phyloP scores from a whole-genome alignment of 1,140 invertebrate species.

The Alviniconcha marisindica region DNA sequence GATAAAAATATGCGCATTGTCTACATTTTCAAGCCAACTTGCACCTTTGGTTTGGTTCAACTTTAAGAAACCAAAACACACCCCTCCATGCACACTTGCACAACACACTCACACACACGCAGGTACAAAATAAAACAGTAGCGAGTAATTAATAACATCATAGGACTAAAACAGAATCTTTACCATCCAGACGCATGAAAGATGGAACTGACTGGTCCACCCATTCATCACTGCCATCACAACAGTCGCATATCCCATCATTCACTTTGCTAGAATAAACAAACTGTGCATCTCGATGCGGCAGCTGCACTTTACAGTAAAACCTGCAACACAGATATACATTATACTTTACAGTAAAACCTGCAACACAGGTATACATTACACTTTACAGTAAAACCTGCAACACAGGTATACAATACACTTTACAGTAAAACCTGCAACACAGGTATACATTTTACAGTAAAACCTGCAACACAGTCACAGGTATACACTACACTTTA shows the following conservation, averaged over 20 bases:
- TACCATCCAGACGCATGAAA: conserved; percentile 53
- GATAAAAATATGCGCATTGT: too few species aligned
- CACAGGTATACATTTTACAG: conserved; percentile 88
- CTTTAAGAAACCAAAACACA: too few species aligned
- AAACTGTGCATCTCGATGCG: conserved; percentile 95
- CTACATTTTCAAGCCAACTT: too few species aligned
- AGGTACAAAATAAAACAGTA: too few species aligned
- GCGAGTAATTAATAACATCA: too few species aligned
- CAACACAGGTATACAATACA: conserved; percentile 42
- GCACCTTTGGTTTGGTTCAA: too few species aligned
- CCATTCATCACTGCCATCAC: conserved; percentile 96
- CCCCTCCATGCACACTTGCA: too few species aligned
- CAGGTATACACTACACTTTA: conserved; percentile 73
- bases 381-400: conserved; percentile 91
- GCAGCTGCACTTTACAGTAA: conserved; percentile 91
- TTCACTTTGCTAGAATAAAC: conserved; percentile 79
- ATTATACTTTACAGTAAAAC: conserved; percentile 97
- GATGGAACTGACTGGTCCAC: conserved; percentile 44
- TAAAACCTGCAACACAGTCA: conserved; percentile 82
- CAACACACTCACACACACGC: too few species aligned
- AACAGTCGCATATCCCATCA: conserved; percentile 87
- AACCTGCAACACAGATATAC: conserved; percentile 80
- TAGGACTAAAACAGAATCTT: too few species aligned
- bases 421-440: conserved; percentile 88
- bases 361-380: conserved; percentile 55